phyloP scores from a whole-genome alignment of 2,113 vertebrate species.

The Sebastes schlegelii region DNA sequence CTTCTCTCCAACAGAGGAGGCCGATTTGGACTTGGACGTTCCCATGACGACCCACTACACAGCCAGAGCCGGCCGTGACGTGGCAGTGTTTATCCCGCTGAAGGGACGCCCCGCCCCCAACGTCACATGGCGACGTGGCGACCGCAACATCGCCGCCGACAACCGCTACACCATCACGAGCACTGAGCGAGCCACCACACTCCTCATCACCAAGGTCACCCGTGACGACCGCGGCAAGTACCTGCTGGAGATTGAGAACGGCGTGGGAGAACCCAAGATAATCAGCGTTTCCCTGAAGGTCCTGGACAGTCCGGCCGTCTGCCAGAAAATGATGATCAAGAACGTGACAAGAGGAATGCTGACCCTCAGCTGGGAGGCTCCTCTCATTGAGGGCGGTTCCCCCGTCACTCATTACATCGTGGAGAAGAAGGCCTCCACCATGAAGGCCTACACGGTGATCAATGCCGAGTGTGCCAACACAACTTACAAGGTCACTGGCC shows the following conservation, averaged over 20 bases:
- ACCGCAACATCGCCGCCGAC: constrained; percentile 91
- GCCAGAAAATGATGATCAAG: constrained; percentile 93
- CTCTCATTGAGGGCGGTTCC: constrained; percentile 93
- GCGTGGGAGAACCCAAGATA: constrained; percentile 93
- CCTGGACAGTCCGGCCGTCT: constrained; percentile 93
- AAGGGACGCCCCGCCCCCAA: constrained; percentile 95
- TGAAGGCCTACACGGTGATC: constrained; percentile 92
- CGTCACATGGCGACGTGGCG: constrained; percentile 93
- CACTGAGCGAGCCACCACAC: constrained; percentile 92
- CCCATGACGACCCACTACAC: constrained; percentile 92
- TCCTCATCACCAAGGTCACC: constrained; percentile 92
- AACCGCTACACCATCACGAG: constrained; percentile 91
- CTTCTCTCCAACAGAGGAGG: constrained; percentile 89
- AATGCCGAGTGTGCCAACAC: constrained; percentile 90
- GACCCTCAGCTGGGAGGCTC: constrained; percentile 95
- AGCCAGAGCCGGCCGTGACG: constrained; percentile 92
- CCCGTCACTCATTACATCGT: constrained; percentile 94
- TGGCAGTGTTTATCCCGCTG: constrained; percentile 92
- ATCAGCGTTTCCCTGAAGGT: constrained; percentile 93
- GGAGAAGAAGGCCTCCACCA: constrained; percentile 94
- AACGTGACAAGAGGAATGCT: constrained; percentile 93
- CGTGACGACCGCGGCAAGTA: constrained; percentile 96
- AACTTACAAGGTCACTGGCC: constrained; percentile 89
- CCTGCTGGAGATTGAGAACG: constrained; percentile 95
- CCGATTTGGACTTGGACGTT: constrained; percentile 94